phyloP scores from a whole-genome alignment of 2,113 vertebrate species.

The Cacatua alba region DNA sequence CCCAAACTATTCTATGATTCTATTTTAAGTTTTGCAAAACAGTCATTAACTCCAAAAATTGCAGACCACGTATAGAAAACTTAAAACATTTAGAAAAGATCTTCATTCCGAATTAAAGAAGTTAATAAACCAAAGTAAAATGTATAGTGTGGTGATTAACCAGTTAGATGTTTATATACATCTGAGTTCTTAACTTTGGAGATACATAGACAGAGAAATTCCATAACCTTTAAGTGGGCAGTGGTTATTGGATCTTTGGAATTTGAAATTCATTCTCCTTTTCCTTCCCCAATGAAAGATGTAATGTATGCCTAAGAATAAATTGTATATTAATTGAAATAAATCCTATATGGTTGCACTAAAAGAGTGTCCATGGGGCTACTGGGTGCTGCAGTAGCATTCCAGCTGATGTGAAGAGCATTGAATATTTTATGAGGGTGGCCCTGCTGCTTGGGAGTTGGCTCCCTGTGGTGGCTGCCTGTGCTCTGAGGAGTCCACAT shows the following conservation, averaged over 20 bases:
- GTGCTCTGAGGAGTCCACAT: neutral
- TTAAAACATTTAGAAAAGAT: neutral
- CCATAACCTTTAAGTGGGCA: neutral
- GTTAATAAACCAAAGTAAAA: neutral
- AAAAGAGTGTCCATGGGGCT: neutral
- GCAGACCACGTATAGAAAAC: neutral
- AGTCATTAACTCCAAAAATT: neutral
- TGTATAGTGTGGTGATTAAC: neutral
- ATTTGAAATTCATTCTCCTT: neutral
- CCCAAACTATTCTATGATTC: neutral
- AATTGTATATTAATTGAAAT: neutral
- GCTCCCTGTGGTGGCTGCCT: neutral
- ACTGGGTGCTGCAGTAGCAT: neutral
- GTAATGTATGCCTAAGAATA: neutral
- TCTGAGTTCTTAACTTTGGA: neutral
- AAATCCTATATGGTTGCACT: neutral
- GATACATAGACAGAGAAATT: slow-evolving; percentile 11
- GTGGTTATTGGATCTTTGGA: neutral
- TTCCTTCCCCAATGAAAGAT: neutral
- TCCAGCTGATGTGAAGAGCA: neutral
- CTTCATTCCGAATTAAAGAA: neutral
- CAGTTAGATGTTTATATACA: neutral
- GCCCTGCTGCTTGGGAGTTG: neutral
- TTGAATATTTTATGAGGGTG: neutral
- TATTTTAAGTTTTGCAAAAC: slow-evolving; percentile 6